Percentiles rank a stretch among this genome's conserved stretches.
Conservation (phyloP, 2,797 vertebrate genomes). For the Cryptoblepharus egeriae region DNA sequence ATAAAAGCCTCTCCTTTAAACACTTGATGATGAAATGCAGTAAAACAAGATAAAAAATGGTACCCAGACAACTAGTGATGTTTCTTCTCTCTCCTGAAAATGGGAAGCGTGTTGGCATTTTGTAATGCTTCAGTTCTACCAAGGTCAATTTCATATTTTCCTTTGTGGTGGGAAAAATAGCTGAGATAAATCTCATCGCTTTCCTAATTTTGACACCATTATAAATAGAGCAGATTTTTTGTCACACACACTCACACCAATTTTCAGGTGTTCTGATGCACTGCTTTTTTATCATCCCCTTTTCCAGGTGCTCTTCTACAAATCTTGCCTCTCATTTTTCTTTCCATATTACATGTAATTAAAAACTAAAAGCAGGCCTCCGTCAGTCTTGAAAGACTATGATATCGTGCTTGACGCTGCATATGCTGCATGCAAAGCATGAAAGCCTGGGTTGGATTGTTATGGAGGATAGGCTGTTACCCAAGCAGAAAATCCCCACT, state of each 20-base stretch:
- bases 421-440: no score
- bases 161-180: slow-evolving; percentile 25
- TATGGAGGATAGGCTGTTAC: no score
- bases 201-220: slow-evolving; percentile 30
- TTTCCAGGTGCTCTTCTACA: neutral
- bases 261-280: slow-evolving; percentile 20
- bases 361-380: no score
- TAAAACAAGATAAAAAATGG: slow-evolving; percentile 63
- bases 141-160: slow-evolving; percentile 60
- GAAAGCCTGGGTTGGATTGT: no score
- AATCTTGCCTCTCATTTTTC: slow-evolving; percentile 1
- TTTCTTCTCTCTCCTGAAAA: slow-evolving; percentile 41
- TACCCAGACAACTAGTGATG: neutral
- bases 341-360: neutral
- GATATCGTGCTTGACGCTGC: no score
- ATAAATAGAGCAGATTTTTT: slow-evolving; percentile 3
- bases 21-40: slow-evolving; percentile 51
- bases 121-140: slow-evolving; percentile 29
- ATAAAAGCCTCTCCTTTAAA: slow-evolving; percentile 76
- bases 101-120: slow-evolving; percentile 27
- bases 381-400: no score
- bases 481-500: no score
- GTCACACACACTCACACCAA: neutral
- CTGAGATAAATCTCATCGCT: slow-evolving; percentile 12
- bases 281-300: neutral